Base-by-base conservation (phyloP, 2,888 invertebrate species). In the Agrilus cyanescens region DNA sequence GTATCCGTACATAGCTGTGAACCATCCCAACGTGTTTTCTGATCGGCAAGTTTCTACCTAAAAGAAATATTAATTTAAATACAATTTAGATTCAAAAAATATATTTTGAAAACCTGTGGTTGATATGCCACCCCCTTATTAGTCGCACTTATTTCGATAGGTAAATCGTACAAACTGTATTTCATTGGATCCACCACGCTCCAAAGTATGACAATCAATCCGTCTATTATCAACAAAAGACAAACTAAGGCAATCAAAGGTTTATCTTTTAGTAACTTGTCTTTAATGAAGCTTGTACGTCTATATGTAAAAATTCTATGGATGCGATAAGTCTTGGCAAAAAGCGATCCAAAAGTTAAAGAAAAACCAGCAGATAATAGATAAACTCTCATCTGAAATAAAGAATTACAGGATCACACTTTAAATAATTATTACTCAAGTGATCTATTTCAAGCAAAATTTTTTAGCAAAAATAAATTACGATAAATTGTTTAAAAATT, bases 271-370 rank as follows among this genome's bases (percentile, higher is more conserved):
- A 94, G 75, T 46, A 93, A 72, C 76, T 89, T 91, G 54, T 88
- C 89, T 66, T 86, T 89, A 50, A 90, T 84, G 0, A 90, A 78
- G 1, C 85, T 83, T 52, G 85, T 83, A 32, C 82, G 76, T 53
- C 84, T 82, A 53, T 86, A 79, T 45, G 88, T 85, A 66, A 93
- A 91, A 64, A 93, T 88, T 56, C 89, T 77, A 68, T 93, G 90
- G 12, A 93, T 90, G 40, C 93, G 70, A 67, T 91, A 93, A 0
- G 91, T 93, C 70, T 93, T 93, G 3, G 90, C 88, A 62, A 93
- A 91, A 86, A 93, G 93, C 14, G 93, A 89, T 30, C 93, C 93
- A 59, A 93, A 93, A 1, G 91, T 86, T 53, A 93, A 65, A 0
- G 91, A 90, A 65, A 91, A 93, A 20, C 91, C 93, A 37, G 89